Evolutionary conservation across 2,113 vertebrate species (phyloP).

Genomic region (Steatornis caripensis): DNA sequence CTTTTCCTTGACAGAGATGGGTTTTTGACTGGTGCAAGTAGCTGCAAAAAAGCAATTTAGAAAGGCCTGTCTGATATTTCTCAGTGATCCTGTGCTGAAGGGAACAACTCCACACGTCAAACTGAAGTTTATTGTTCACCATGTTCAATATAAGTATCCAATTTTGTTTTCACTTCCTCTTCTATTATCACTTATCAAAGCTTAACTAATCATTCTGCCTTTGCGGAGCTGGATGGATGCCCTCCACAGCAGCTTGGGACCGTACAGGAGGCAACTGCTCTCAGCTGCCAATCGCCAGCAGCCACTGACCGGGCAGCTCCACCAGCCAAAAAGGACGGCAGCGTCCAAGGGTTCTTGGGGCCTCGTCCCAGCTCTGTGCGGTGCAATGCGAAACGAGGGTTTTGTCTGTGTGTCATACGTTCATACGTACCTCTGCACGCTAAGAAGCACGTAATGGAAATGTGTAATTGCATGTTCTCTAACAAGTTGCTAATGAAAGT

Average conservation of each 20-base stretch:
- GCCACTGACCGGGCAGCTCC: too few relatives aligned
- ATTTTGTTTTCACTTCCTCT: neutral
- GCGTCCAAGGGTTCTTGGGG: neutral
- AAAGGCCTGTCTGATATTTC: neutral
- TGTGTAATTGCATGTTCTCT: neutral
- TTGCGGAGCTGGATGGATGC: neutral
- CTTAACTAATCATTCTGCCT: neutral
- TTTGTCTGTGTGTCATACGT: fast-evolving
- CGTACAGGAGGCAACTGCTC: neutral
- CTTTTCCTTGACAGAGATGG: neutral
- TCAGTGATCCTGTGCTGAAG: neutral
- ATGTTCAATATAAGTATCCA: neutral
- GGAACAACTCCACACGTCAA: neutral
- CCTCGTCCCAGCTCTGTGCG: too few relatives aligned
- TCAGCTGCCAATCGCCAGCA: neutral
- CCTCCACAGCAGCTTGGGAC: neutral
- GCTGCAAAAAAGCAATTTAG: neutral
- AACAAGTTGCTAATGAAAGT: neutral
- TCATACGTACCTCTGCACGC: neutral
- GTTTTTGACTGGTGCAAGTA: neutral
- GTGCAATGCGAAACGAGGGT: fast-evolving
- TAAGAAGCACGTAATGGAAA: neutral
- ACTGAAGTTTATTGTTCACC: neutral
- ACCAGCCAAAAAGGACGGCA: neutral
- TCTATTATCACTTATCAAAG: neutral